phyloP scores from a whole-genome alignment of 2,797 vertebrate genomes.

The Onychomys leucogaster region DNA sequence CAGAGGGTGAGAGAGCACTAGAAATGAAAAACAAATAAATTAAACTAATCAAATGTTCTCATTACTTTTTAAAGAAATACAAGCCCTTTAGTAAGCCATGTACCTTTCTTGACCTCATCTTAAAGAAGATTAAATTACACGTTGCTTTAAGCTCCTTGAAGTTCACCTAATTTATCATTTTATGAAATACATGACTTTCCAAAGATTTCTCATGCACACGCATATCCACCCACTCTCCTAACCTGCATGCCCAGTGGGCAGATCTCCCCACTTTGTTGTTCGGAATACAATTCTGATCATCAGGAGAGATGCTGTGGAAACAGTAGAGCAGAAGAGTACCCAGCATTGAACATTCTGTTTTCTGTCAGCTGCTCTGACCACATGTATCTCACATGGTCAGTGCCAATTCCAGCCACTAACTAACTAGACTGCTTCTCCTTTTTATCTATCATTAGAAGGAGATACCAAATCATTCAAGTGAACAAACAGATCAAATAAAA shows the following conservation, averaged over 20 bases:
- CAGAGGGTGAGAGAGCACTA: not conserved
- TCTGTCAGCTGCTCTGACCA: not conserved
- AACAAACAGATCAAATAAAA: conserved; percentile 13
- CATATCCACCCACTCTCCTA: not conserved
- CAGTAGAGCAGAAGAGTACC: not conserved
- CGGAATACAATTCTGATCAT: not conserved
- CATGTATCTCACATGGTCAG: not conserved
- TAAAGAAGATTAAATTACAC: conserved; percentile 47
- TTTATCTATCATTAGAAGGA: not conserved
- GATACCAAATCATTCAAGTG: not conserved
- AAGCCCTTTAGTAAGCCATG: not conserved
- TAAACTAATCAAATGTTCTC: conserved; percentile 23
- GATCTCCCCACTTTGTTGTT: not conserved
- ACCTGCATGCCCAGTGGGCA: not conserved
- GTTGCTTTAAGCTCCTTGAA: conserved; percentile 24
- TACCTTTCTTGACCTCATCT: not conserved
- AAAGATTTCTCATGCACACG: not conserved
- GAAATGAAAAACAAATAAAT: conserved; percentile 30
- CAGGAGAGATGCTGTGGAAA: not conserved
- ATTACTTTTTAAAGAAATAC: conserved; percentile 33
- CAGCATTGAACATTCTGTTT: not conserved
- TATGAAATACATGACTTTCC: not conserved
- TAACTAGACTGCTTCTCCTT: not conserved
- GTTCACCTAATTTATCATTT: conserved; percentile 17
- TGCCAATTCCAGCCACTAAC: not conserved